Evolutionary conservation across 2,113 vertebrate species (phyloP).

Genomic region (Dipodomys merriami): DNA sequence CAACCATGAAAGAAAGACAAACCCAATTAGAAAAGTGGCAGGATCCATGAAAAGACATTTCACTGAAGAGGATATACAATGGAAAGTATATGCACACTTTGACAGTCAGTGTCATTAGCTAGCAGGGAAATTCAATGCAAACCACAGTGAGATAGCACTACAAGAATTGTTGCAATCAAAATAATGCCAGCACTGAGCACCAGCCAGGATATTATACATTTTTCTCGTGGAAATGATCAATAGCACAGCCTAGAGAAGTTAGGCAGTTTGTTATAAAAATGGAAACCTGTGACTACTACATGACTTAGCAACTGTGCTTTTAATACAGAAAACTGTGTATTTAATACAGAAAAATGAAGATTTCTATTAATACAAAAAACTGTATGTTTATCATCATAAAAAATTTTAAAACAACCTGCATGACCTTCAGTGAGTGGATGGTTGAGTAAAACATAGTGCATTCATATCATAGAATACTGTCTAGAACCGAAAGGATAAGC

Average conservation of each 20-base stretch:
- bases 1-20: conserved; percentile 15
- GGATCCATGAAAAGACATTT: conserved; percentile 33
- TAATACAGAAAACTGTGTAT: no score
- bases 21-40: conserved; percentile 53
- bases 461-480: not conserved
- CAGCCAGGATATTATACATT: not conserved
- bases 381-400: not conserved
- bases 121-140: conserved; percentile 27
- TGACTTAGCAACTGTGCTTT: not conserved
- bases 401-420: not conserved
- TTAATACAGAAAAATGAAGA: conserved; percentile 46
- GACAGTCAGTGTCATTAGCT: conserved; percentile 14
- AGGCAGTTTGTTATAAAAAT: not conserved
- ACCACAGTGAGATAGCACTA: not conserved
- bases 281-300: not conserved
- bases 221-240: not conserved
- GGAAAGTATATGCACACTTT: not conserved
- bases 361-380: not conserved
- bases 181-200: not conserved
- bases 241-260: not conserved
- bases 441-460: not conserved
- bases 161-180: not conserved
- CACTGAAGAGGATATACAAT: not conserved
- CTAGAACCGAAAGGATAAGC: not conserved
- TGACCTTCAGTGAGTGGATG: not conserved